Conservation (phyloP, 2,797 vertebrate species). For the Gymnodraco acuticeps region DNA sequence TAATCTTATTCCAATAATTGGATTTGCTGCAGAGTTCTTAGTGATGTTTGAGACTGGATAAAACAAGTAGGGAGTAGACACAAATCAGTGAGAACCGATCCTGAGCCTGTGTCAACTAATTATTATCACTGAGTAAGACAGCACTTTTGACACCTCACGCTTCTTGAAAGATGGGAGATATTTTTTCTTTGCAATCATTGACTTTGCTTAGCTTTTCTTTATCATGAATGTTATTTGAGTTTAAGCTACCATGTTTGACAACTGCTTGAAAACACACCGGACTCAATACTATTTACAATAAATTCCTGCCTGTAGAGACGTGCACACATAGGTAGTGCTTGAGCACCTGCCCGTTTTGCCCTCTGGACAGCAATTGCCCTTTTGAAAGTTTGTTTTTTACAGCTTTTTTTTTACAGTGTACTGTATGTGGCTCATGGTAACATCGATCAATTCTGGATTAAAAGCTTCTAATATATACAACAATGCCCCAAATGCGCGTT, state of each 20-base stretch:
- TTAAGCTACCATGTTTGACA: neutral
- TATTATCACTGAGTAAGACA: constrained; percentile 36
- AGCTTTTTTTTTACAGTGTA: too few species aligned
- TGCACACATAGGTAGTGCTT: too few species aligned
- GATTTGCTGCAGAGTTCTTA: constrained; percentile 63
- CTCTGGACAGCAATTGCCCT: too few species aligned
- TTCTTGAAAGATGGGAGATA: neutral
- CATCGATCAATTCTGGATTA: too few species aligned
- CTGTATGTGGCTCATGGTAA: too few species aligned
- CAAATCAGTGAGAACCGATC: constrained; percentile 23
- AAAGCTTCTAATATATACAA: too few species aligned
- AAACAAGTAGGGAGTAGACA: constrained; percentile 26
- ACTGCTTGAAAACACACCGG: neutral
- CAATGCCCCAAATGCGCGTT: too few species aligned
- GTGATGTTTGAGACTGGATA: constrained; percentile 31
- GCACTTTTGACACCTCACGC: constrained; percentile 30
- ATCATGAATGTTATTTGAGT: neutral
- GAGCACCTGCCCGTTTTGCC: too few species aligned
- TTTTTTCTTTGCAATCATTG: neutral
- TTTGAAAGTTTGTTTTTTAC: too few species aligned
- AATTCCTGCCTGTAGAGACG: too few species aligned
- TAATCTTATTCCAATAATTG: constrained; percentile 71
- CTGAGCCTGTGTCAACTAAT: constrained; percentile 23
- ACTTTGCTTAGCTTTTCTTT: neutral
- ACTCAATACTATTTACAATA: neutral